Conservation (phyloP, 1,140 invertebrate genomes). For the Gryon sp. region DNA sequence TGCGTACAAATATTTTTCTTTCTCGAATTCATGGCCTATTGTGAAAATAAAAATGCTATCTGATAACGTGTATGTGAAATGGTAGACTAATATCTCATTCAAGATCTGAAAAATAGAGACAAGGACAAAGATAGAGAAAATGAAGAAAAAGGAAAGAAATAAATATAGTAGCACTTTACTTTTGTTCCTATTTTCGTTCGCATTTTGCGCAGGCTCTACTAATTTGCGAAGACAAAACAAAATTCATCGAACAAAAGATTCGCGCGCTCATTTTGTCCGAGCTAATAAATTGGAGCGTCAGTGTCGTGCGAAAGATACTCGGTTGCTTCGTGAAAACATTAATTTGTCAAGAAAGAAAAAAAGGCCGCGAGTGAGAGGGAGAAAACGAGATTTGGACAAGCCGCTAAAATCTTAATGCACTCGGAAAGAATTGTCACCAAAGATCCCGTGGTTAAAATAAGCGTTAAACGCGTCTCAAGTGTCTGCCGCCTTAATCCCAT, state of each 20-base stretch:
- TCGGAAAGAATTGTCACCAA: slow-evolving; percentile 62
- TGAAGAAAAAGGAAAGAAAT: too few species aligned
- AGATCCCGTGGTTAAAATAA: slow-evolving; percentile 63
- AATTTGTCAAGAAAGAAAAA: slow-evolving; percentile 56
- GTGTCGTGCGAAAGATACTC: slow-evolving; percentile 39
- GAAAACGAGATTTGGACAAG: slow-evolving; percentile 51
- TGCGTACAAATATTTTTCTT: slow-evolving; percentile 54
- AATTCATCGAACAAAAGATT: slow-evolving; percentile 53
- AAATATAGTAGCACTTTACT: too few species aligned
- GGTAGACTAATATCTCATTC: too few species aligned
- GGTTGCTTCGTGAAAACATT: slow-evolving; percentile 50
- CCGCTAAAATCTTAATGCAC: slow-evolving; percentile 65
- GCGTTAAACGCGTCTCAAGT: slow-evolving; percentile 58
- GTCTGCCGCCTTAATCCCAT: slow-evolving; percentile 60
- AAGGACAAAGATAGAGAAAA: too few species aligned
- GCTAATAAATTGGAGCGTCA: slow-evolving; percentile 61
- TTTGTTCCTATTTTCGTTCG: too few species aligned
- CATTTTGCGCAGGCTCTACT: slow-evolving; percentile 37
- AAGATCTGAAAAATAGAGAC: too few species aligned
- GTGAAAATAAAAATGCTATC: slow-evolving; percentile 42
- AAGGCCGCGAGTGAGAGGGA: slow-evolving; percentile 2
- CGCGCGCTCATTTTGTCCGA: slow-evolving; percentile 41
- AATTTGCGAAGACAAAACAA: slow-evolving; percentile 64
- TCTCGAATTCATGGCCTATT: slow-evolving; percentile 35
- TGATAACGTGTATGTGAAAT: slow-evolving; percentile 32